Conservation (phyloP, 1,140 invertebrate genomes). For the Drosophila ficusphila region DNA sequence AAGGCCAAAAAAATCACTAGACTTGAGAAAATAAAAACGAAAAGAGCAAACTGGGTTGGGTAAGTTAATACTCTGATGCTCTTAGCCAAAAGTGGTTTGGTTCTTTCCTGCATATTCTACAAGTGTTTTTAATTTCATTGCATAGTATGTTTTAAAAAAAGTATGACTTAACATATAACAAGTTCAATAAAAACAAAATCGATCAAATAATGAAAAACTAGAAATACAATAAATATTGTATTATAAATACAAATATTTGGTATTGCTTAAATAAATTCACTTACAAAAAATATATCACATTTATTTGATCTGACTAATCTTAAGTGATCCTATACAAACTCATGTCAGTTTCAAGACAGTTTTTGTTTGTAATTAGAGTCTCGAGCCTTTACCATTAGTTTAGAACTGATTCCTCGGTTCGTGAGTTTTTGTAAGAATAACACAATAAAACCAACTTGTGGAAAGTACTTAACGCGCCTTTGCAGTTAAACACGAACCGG, state of each 20-base stretch:
- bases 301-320: background rate
- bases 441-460: slow-evolving; percentile 48
- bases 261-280: too few relatives aligned
- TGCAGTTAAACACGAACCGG: slow-evolving; percentile 47
- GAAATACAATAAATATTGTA: too few relatives aligned
- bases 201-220: too few relatives aligned
- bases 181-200: too few relatives aligned
- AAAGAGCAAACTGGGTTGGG: background rate
- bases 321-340: background rate
- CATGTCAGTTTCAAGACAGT: background rate
- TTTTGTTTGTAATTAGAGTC: background rate
- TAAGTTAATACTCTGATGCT: background rate
- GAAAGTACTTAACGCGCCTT: slow-evolving; percentile 66
- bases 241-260: too few relatives aligned
- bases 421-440: slow-evolving; percentile 2
- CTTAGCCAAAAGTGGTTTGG: background rate
- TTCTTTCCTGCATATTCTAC: too few relatives aligned
- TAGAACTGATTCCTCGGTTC: background rate
- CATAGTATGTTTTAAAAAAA: too few relatives aligned
- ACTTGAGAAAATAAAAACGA: background rate
- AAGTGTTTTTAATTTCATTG: too few relatives aligned
- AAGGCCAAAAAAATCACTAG: background rate
- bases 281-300: too few relatives aligned
- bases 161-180: too few relatives aligned
- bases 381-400: background rate